Evolutionary conservation across 1,140 invertebrate species (phyloP), one percentile per base, ranked within the genome.

Genomic region (Drosophila gunungcola): DNA sequence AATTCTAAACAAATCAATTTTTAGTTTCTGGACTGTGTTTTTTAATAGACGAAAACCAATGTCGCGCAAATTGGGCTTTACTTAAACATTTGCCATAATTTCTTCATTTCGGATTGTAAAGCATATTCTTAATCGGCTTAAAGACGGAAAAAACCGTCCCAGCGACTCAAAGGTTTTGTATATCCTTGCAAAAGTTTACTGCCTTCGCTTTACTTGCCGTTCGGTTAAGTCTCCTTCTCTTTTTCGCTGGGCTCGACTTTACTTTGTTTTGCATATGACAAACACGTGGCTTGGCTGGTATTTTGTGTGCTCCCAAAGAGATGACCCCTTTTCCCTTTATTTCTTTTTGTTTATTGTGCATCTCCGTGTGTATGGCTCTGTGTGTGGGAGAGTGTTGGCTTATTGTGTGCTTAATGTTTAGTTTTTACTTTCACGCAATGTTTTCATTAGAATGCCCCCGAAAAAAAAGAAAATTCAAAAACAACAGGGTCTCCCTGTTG

Each of bases 341-440:
- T 39, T 38, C 38, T 27, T 36, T 41, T 42, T 52, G 11, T 42
- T 60, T 75, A 25, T 52, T 65, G 34, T 57, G 53, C 43, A 16
- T 55, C 36, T 39, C 36, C 13, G 29, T 46, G 58, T 61, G 34
- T 25, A 11, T 25, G 43, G 16, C 45, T 38, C 38, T 56, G 42
- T 58, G 53, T 69, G 42, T 57, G 42, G 52, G 61, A 41, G 62
- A 73, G 68, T 75, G 79, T 56, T 62, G 69, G 56, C 54, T 80
- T 80, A 68, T 69, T 82, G 83, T 86, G 78, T 86, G 74, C 75
- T 49, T 86, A 86, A 88, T 86, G 83, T 86, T 86, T 88, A 86
- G 78, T 86, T 86, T 83, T 86, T 83, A 86, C 82, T 88, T 86
- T 88, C 82, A 86, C 83, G 82, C 82, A 86, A 86, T 86, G 82